Percentiles rank a stretch among this genome's conserved stretches.
These are phyloP conservation scores for Parazoanthus swiftii DNA, from an alignment of 92 coral and sea anemone species.

Conservation along the genomic window DNA sequence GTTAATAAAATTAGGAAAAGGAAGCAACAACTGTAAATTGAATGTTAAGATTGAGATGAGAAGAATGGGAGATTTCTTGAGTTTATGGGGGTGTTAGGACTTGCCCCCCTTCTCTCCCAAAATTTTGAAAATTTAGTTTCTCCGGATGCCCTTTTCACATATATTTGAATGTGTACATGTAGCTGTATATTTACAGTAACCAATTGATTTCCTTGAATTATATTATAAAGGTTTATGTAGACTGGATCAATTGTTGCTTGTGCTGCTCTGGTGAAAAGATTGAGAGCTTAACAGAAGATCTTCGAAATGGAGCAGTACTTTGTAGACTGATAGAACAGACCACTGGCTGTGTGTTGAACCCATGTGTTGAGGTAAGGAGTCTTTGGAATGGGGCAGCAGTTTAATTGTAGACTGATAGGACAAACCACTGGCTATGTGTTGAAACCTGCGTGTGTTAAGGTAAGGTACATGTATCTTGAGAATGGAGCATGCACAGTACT, in stretches of 20 bases:
- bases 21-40: too few species aligned
- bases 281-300: conserved; percentile 45
- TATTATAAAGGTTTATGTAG: conserved; percentile 62
- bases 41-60: too few species aligned
- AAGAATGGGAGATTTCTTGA: too few species aligned
- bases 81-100: too few species aligned
- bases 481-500: too few species aligned
- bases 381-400: conserved; percentile 65
- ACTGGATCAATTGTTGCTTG: conserved; percentile 75
- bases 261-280: conserved; percentile 30
- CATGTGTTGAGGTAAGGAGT: conserved; percentile 12
- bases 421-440: conserved; percentile 48
- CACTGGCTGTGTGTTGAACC: conserved; percentile 51
- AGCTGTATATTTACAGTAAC: neutral
- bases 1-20: too few species aligned
- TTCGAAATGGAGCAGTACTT: conserved; percentile 64
- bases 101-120: too few species aligned
- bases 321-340: conserved; percentile 61
- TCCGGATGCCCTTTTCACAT: too few species aligned
- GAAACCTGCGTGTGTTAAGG: too few species aligned
- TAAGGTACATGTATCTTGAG: too few species aligned
- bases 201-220: neutral
- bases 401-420: conserved; percentile 57
- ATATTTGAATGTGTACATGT: too few species aligned
- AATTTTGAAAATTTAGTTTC: too few species aligned